These are phyloP conservation scores for Ancistrus triradiatus DNA, from an alignment of 2,113 vertebrate species.

Conservation along the genomic window DNA sequence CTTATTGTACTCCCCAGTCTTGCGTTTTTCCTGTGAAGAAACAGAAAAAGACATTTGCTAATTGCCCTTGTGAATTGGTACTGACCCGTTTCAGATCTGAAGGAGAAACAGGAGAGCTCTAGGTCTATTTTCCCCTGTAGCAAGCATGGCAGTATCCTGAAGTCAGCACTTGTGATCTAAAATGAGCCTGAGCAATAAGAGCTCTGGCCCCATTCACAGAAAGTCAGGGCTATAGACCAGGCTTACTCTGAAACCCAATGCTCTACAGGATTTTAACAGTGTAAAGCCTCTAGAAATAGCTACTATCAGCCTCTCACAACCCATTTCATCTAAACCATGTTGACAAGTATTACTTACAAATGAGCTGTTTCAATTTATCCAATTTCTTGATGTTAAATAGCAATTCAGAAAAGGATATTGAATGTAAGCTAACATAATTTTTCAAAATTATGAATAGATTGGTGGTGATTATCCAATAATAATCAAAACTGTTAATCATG, in stretches of 20 bases:
- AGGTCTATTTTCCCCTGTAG: conserved; percentile 68
- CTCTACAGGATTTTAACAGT: conserved; percentile 68
- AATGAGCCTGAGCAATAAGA: conserved; percentile 67
- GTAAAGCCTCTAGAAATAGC: conserved; percentile 69
- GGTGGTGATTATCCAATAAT: too few relatives aligned
- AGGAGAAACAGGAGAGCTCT: conserved; percentile 47
- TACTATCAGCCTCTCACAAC: conserved; percentile 31
- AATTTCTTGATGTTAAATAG: conserved; percentile 4
- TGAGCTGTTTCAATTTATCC: conserved; percentile 65
- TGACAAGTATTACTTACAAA: conserved; percentile 62
- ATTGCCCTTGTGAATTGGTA: conserved; percentile 12
- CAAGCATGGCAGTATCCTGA: conserved; percentile 67
- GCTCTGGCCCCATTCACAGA: conserved; percentile 73
- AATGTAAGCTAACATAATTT: too few relatives aligned
- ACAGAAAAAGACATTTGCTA: neutral
- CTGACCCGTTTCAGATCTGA: conserved; percentile 28
- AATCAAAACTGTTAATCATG: too few relatives aligned
- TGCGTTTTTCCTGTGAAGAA: too few relatives aligned
- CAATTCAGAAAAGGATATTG: too few relatives aligned
- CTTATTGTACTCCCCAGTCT: neutral
- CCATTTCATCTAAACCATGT: conserved; percentile 52
- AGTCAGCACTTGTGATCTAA: conserved; percentile 81
- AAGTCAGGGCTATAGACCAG: conserved; percentile 66
- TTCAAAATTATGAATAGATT: too few relatives aligned
- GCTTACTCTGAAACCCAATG: conserved; percentile 71